Base-by-base conservation (phyloP, 1,140 invertebrate species). In the Penaeus vannamei region DNA sequence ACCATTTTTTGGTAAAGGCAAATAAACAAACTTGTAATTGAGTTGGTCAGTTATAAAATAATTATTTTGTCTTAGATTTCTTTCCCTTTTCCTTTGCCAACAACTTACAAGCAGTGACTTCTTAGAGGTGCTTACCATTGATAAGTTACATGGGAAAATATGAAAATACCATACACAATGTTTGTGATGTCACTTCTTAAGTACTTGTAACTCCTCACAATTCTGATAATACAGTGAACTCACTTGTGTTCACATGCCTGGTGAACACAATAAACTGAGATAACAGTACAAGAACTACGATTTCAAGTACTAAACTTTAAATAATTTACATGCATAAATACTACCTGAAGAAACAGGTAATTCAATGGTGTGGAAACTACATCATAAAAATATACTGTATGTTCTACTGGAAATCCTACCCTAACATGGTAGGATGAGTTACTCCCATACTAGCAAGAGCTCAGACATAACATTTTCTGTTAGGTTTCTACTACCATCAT, bases 261-360 rank as follows among this genome's bases (percentile, higher is more conserved):
- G 72, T 76, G 72, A 76, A 76, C 72, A 32, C 72, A 32, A 76
- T 76, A 76, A 76, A 32, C 72, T 76, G 72, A 36, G 42, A 76
- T 32, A 36, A 76, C 26, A 76, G 42, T 76, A 76, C 72, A 76
- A 76, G 72, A 76, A 26, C 26, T 76, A 29, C 22, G 32, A 76
- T 76, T 53, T 53, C 53, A 12, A 53, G 53, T 53, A 53, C 53
- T 53, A 53, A 53, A 53, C 17, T 53, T 53, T 53, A 53, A 76
- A 76, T 76, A 76, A 76, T 76, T 76, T 76, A 76, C 72, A 76
- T 76, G 72, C 72, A 76, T 76, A 76, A 76, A 76, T 76, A 76
- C 42, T 76, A 76, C 72, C 72, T 76, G 42, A 76, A 76, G 42
- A 76, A 32, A 76, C 72, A 76, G 72, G 72, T 76, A 29, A 53